These are phyloP conservation scores for Galerucella pusilla DNA, from an alignment of 2,888 invertebrate species.

Conservation along the genomic window DNA sequence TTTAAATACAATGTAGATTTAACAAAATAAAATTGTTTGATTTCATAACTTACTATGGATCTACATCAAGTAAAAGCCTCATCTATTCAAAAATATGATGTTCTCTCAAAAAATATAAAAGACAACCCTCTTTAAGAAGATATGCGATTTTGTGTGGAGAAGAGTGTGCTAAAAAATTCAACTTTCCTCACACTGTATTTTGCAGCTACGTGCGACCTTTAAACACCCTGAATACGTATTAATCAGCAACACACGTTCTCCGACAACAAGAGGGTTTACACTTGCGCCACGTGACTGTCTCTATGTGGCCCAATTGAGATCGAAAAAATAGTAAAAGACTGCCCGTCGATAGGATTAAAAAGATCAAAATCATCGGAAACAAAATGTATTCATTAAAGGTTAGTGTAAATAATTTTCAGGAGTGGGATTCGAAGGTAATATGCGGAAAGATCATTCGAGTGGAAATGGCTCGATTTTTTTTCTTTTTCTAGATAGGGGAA, in stretches of 20 bases:
- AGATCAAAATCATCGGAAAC: slow-evolving; percentile 38
- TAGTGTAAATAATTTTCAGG: slow-evolving; percentile 37
- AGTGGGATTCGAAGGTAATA: slow-evolving; percentile 34
- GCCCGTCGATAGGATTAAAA: slow-evolving; percentile 33
- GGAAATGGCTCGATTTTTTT: slow-evolving; percentile 8
- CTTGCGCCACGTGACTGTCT: slow-evolving; percentile 34
- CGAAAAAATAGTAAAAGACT: slow-evolving; percentile 11
- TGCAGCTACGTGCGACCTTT: slow-evolving; percentile 21
- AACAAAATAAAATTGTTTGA: no score
- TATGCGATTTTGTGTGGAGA: no score
- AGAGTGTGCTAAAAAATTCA: no score
- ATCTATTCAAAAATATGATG: no score
- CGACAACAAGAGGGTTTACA: slow-evolving; percentile 24
- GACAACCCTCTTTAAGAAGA: no score
- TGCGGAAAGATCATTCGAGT: slow-evolving; percentile 29
- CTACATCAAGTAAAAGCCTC: no score
- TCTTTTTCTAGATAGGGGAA: neutral
- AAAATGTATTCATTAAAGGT: slow-evolving; percentile 40
- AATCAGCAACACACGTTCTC: slow-evolving; percentile 33
- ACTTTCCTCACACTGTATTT: neutral
- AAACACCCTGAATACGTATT: slow-evolving; percentile 37
- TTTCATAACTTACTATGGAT: no score
- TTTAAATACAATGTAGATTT: no score
- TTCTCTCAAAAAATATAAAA: no score
- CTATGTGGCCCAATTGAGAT: slow-evolving; percentile 11